Evolutionary conservation across 2,888 invertebrate genomes (phyloP).

Genomic region (Artemia sinica): DNA sequence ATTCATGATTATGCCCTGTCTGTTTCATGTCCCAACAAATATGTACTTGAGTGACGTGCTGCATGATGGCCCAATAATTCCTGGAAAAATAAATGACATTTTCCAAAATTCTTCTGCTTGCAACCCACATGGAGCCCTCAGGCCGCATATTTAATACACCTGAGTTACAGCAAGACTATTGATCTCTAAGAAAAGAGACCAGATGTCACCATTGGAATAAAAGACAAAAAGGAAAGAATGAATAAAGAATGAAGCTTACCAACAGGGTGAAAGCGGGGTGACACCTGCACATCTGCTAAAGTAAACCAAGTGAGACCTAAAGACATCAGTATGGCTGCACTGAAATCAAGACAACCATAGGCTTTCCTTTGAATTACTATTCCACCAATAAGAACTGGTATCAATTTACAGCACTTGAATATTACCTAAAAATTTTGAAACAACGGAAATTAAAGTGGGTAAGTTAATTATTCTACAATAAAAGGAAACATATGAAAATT

Average conservation of each 20-base stretch:
- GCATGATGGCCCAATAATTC: too few relatives aligned
- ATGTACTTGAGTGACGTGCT: too few relatives aligned
- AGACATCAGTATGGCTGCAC: slow-evolving; percentile 71
- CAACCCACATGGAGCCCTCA: too few relatives aligned
- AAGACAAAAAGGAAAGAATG: neutral
- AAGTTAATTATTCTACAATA: too few relatives aligned
- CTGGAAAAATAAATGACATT: too few relatives aligned
- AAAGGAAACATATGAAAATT: too few relatives aligned
- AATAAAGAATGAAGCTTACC: slow-evolving; percentile 31
- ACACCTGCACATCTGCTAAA: slow-evolving; percentile 49
- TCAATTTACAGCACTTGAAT: slow-evolving; percentile 91
- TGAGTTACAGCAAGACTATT: neutral
- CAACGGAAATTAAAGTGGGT: too few relatives aligned
- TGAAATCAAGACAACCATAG: slow-evolving; percentile 63
- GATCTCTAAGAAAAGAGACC: slow-evolving; percentile 13
- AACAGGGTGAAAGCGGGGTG: slow-evolving; percentile 40
- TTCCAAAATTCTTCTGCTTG: too few relatives aligned
- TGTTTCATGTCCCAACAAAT: too few relatives aligned
- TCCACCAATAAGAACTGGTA: slow-evolving; percentile 85
- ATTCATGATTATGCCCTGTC: too few relatives aligned
- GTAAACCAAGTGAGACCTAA: slow-evolving; percentile 77
- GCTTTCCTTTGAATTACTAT: slow-evolving; percentile 76
- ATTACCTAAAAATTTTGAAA: slow-evolving; percentile 42
- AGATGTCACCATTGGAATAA: slow-evolving; percentile 43
- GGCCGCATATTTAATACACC: slow-evolving; percentile 11